These are phyloP conservation scores for Hydractinia symbiolongicarpus DNA, from an alignment of 30 jellyfish, hydroid and myxozoan species.

Conservation along the genomic window DNA sequence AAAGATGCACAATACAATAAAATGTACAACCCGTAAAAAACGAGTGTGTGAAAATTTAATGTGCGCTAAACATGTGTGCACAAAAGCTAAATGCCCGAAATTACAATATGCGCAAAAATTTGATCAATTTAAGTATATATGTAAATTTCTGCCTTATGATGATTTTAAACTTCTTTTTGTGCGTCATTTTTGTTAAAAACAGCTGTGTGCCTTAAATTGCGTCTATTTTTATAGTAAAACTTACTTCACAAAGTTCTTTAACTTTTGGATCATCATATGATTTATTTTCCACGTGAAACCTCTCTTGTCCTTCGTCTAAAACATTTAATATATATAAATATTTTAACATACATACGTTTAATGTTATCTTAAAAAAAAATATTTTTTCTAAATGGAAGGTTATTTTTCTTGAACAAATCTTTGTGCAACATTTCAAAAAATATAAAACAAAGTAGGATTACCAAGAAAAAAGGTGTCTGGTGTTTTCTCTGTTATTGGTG, in stretches of 20 bases:
- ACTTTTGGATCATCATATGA: constrained; percentile 82
- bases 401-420: background rate
- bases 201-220: too few relatives aligned
- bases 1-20: too few relatives aligned
- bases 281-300: constrained; percentile 84
- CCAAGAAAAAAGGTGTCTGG: constrained; percentile 84
- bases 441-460: constrained; percentile 10
- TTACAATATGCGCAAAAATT: too few relatives aligned
- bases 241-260: constrained; percentile 81
- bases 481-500: constrained; percentile 51
- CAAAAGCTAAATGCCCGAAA: too few relatives aligned
- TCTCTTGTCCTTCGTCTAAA: constrained; percentile 87
- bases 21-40: too few relatives aligned
- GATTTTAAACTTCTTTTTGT: too few relatives aligned
- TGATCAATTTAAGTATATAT: too few relatives aligned
- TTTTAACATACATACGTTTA: background rate
- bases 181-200: too few relatives aligned
- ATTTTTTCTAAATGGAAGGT: background rate
- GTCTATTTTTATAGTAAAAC: background rate
- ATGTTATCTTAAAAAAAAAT: background rate
- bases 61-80: too few relatives aligned
- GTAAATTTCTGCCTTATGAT: too few relatives aligned
- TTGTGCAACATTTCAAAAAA: background rate
- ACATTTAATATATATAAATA: background rate
- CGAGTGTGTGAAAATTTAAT: too few relatives aligned